Conservation (phyloP, 2,797 vertebrate genomes). For the Numenius phaeopus region DNA sequence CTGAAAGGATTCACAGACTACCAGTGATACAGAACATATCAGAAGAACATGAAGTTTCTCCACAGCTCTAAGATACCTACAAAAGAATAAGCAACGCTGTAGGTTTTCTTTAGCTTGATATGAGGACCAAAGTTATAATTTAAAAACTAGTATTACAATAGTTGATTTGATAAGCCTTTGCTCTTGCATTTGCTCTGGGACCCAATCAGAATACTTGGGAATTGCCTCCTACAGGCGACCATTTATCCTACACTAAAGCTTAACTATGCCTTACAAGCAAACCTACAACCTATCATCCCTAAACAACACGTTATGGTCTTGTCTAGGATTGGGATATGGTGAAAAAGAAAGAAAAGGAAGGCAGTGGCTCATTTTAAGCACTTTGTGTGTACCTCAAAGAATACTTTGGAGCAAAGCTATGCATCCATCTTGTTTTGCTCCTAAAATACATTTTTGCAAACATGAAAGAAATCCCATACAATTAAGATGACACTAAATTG, state of each 20-base stretch:
- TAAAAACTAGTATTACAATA: background rate
- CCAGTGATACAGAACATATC: background rate
- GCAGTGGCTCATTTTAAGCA: background rate
- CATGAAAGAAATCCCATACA: background rate
- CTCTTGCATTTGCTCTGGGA: background rate
- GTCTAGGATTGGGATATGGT: rapidly evolving
- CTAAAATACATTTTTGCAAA: background rate
- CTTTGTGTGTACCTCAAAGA: background rate
- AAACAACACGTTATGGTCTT: background rate
- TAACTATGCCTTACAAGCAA: background rate
- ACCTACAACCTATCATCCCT: background rate
- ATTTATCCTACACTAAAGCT: background rate
- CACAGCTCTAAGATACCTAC: background rate
- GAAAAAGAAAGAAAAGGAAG: background rate
- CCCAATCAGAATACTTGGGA: background rate
- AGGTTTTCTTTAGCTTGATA: background rate
- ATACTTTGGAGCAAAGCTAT: background rate
- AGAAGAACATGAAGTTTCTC: background rate
- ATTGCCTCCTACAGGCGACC: background rate
- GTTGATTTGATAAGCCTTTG: background rate
- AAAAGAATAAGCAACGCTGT: background rate
- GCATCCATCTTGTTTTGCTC: background rate
- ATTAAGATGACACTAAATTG: background rate
- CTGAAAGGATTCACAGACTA: background rate
- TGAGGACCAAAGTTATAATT: background rate